Evolutionary conservation across 2,888 invertebrate species (phyloP).

Genomic region (Chesias legatella): DNA sequence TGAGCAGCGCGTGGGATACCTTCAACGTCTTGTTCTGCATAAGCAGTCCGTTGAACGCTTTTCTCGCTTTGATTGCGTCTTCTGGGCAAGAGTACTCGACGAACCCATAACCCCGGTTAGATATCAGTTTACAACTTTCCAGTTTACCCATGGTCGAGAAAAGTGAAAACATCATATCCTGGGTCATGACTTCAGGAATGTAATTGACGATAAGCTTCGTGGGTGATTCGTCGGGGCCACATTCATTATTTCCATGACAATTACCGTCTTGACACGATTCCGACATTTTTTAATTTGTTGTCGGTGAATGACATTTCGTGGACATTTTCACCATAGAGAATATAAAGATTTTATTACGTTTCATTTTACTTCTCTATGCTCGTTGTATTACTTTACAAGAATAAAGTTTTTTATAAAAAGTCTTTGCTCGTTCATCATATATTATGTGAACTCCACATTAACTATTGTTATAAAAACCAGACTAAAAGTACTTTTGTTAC

Average conservation of each 20-base stretch:
- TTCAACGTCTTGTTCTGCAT: conserved; percentile 80
- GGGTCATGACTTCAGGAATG: conserved; percentile 81
- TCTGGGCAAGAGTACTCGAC: conserved; percentile 77
- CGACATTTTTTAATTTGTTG: conserved; percentile 82
- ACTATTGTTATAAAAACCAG: too few species aligned
- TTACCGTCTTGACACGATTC: conserved; percentile 81
- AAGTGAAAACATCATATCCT: conserved; percentile 80
- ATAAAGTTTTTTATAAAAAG: too few species aligned
- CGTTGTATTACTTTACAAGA: too few species aligned
- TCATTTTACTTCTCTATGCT: conserved; percentile 4
- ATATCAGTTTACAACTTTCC: conserved; percentile 80
- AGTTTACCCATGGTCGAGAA: conserved; percentile 80
- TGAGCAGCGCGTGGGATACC: conserved; percentile 75
- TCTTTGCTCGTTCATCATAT: too few species aligned
- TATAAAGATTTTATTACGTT: conserved; percentile 50
- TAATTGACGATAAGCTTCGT: conserved; percentile 81
- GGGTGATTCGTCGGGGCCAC: conserved; percentile 78
- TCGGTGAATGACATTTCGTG: conserved; percentile 73
- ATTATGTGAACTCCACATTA: too few species aligned
- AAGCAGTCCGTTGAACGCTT: conserved; percentile 75
- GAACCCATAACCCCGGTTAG: conserved; percentile 79
- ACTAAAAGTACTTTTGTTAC: too few species aligned
- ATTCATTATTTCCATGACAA: conserved; percentile 80
- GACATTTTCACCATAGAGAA: conserved; percentile 49
- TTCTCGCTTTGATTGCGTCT: conserved; percentile 75